phyloP scores from a whole-genome alignment of 1,140 invertebrate species.

The Eueides isabella region DNA sequence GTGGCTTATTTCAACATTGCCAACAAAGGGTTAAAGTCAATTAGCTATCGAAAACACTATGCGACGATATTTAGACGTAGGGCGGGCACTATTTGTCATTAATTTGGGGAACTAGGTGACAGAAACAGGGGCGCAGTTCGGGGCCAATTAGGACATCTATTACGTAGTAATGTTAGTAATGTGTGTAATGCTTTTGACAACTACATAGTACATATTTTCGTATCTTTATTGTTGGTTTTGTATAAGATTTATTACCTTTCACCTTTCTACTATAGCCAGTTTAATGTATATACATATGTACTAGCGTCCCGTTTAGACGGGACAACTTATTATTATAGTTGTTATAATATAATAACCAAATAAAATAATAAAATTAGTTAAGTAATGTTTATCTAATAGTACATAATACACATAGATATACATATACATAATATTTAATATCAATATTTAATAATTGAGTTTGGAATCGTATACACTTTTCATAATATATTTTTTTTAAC shows the following conservation, averaged over 20 bases:
- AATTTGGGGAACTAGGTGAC: constrained; percentile 76
- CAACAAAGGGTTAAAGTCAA: constrained; percentile 63
- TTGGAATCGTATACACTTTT: too few species aligned
- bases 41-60: constrained; percentile 71
- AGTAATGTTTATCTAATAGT: too few species aligned
- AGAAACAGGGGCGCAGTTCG: constrained; percentile 67
- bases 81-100: constrained; percentile 75
- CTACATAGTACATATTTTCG: constrained; percentile 20
- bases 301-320: too few species aligned
- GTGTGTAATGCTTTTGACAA: constrained; percentile 42
- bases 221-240: not conserved
- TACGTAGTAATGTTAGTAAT: constrained; percentile 44
- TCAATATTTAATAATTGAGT: too few species aligned
- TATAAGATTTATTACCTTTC: not conserved
- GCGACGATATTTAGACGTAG: constrained; percentile 65
- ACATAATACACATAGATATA: too few species aligned
- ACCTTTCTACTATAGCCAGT: too few species aligned
- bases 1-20: constrained; percentile 40
- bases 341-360: too few species aligned
- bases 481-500: too few species aligned
- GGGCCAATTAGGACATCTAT: constrained; percentile 68
- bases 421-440: too few species aligned
- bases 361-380: too few species aligned
- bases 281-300: too few species aligned
- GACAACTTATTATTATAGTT: too few species aligned